Percentiles rank a stretch among this genome's conserved stretches.
These are phyloP conservation scores for Copidosoma aretas DNA, from an alignment of 2,888 invertebrate genomes.

Conservation along the genomic window DNA sequence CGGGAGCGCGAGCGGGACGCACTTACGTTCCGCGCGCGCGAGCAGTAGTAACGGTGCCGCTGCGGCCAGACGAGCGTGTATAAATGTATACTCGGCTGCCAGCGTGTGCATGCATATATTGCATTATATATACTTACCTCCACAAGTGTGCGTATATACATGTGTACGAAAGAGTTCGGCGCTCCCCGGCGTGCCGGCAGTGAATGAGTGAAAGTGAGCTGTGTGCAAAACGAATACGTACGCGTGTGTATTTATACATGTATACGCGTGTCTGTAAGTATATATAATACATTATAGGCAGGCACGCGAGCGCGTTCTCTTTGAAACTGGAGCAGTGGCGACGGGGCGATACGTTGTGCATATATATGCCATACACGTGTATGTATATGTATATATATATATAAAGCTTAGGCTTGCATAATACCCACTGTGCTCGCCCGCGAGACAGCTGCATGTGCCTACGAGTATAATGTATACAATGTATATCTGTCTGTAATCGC, in stretches of 20 bases:
- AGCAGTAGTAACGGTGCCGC: constrained; percentile 8
- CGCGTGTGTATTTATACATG: no score
- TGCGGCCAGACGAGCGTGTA: background rate
- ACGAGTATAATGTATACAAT: no score
- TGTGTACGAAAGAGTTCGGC: constrained; percentile 3
- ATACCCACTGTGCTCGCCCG: constrained; percentile 45
- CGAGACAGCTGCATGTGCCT: constrained; percentile 23
- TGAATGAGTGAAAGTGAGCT: constrained; percentile 61
- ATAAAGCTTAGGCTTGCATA: constrained; percentile 55
- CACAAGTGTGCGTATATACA: constrained; percentile 45
- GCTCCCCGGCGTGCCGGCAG: constrained; percentile 32
- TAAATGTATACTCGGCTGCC: background rate
- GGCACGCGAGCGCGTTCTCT: constrained; percentile 44
- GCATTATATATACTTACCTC: background rate
- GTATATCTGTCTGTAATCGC: no score
- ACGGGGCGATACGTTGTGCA: no score
- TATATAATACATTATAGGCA: constrained; percentile 42
- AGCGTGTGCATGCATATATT: background rate
- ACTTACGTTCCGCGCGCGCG: background rate
- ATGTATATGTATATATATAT: no score
- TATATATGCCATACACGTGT: no score
- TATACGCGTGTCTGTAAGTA: no score
- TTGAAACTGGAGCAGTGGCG: constrained; percentile 57
- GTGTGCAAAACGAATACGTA: no score
- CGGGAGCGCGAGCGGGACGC: constrained; percentile 29